These are phyloP conservation scores for Zalophus californianus DNA, from an alignment of 2,797 vertebrate species.

Conservation along the genomic window DNA sequence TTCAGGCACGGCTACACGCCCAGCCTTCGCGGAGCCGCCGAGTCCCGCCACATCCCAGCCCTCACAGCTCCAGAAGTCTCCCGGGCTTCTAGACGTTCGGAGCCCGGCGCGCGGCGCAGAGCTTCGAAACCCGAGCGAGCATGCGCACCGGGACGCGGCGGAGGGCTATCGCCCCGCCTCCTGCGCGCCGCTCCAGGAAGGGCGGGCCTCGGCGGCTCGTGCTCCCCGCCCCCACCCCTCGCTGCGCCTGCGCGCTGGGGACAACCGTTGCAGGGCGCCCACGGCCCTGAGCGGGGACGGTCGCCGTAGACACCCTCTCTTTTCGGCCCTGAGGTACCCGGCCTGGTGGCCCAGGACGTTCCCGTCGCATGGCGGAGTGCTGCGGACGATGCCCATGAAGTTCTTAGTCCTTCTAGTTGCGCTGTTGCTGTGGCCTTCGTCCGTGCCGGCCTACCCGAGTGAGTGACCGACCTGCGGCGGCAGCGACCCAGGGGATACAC, in stretches of 20 bases:
- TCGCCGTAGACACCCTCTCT: neutral
- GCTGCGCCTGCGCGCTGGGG: neutral
- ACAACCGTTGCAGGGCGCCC: conserved; percentile 50
- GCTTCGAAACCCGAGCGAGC: neutral
- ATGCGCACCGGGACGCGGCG: neutral
- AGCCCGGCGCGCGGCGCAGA: rapidly evolving
- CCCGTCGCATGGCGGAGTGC: conserved; percentile 67
- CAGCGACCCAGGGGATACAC: neutral
- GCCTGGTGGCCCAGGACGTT: conserved; percentile 53
- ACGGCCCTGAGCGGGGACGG: neutral
- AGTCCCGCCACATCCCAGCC: rapidly evolving
- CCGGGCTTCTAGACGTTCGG: rapidly evolving
- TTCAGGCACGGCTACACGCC: neutral
- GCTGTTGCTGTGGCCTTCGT: conserved; percentile 69
- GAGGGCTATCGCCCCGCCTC: neutral
- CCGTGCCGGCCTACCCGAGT: conserved; percentile 25
- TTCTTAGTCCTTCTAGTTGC: conserved; percentile 29
- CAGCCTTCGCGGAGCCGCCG: rapidly evolving
- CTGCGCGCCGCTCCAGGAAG: neutral
- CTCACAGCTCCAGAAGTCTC: rapidly evolving
- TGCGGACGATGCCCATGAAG: conserved; percentile 68
- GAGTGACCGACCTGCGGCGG: conserved; percentile 12
- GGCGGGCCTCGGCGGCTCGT: neutral
- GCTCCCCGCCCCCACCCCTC: rapidly evolving
- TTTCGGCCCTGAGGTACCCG: neutral